A percentile compares a stretch with the other conserved stretches of the same genome.
These are phyloP conservation scores for Aphidius gifuensis DNA, from an alignment of 1,140 invertebrate genomes.

Conservation along the genomic window DNA sequence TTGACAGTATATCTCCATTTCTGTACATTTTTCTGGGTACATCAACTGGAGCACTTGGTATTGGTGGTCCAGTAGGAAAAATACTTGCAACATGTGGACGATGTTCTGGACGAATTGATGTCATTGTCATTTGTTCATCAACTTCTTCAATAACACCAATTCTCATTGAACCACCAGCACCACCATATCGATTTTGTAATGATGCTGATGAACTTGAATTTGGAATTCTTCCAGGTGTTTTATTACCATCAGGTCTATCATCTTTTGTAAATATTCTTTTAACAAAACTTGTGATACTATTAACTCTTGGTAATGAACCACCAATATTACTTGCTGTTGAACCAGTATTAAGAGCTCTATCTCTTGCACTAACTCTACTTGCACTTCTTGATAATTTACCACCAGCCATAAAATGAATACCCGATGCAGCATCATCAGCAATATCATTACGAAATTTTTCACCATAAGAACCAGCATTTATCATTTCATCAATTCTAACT, in stretches of 20 bases:
- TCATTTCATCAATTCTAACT: slow-evolving; percentile 70
- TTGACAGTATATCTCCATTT: slow-evolving; percentile 58
- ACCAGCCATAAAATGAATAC: slow-evolving; percentile 69
- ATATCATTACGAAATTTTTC: slow-evolving; percentile 60
- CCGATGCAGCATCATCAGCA: slow-evolving; percentile 66
- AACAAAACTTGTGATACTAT: slow-evolving; percentile 69
- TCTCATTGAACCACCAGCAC: slow-evolving; percentile 61
- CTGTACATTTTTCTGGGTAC: slow-evolving; percentile 43
- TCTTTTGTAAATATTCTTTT: slow-evolving; percentile 74
- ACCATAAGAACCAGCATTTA: slow-evolving; percentile 56
- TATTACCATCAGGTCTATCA: slow-evolving; percentile 53
- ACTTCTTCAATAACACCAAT: slow-evolving; percentile 80
- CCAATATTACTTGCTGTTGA: slow-evolving; percentile 48
- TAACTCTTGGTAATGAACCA: slow-evolving; percentile 66
- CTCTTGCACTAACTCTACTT: slow-evolving; percentile 47
- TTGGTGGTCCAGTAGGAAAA: slow-evolving; percentile 46
- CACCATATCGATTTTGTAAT: slow-evolving; percentile 40
- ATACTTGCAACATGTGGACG: slow-evolving; percentile 53
- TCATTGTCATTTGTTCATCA: slow-evolving; percentile 76
- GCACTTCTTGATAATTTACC: slow-evolving; percentile 53
- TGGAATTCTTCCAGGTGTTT: slow-evolving; percentile 41
- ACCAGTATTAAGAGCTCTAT: slow-evolving; percentile 42
- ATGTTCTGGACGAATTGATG: slow-evolving; percentile 62
- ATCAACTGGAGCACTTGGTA: slow-evolving; percentile 46
- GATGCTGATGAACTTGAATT: slow-evolving; percentile 44